phyloP scores from a whole-genome alignment of 2,797 vertebrate genomes.

The Prunella strophiata region DNA sequence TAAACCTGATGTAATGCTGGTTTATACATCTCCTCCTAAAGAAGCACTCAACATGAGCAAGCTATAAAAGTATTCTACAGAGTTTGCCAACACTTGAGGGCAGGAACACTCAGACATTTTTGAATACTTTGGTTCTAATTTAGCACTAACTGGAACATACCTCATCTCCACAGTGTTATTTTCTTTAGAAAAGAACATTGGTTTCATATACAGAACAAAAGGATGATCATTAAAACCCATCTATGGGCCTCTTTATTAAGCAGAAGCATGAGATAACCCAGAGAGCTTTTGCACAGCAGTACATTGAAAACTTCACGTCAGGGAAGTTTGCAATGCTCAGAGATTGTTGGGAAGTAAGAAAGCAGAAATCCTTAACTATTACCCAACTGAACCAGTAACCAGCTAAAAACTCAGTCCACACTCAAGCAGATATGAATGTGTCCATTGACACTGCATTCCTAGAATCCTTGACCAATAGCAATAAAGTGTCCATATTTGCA shows the following conservation, averaged over 20 bases:
- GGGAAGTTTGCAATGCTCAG: not conserved
- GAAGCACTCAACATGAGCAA: not conserved
- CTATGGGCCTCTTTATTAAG: not conserved
- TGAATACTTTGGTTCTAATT: conserved; percentile 21
- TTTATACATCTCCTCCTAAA: not conserved
- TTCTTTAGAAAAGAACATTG: conserved; percentile 17
- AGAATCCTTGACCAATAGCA: not conserved
- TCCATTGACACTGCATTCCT: not conserved
- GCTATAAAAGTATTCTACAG: not conserved
- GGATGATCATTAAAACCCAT: not conserved
- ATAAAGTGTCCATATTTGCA: not conserved
- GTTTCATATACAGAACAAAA: conserved; percentile 7
- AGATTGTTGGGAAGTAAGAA: not conserved
- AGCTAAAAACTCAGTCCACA: not conserved
- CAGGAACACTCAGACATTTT: not conserved
- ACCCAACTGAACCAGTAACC: not conserved
- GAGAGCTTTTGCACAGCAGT: not conserved
- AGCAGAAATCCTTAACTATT: not conserved
- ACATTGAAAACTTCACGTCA: not conserved
- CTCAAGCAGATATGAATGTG: not conserved
- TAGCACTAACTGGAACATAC: not conserved
- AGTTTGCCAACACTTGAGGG: not conserved
- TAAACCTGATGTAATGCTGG: not conserved
- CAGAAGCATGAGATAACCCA: not conserved
- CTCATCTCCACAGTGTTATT: not conserved